A percentile compares a stretch with the other conserved stretches of the same genome.
Evolutionary conservation across 64 coral and sea anemone genomes (phyloP).

Genomic region (Catalaphyllia jardinei): DNA sequence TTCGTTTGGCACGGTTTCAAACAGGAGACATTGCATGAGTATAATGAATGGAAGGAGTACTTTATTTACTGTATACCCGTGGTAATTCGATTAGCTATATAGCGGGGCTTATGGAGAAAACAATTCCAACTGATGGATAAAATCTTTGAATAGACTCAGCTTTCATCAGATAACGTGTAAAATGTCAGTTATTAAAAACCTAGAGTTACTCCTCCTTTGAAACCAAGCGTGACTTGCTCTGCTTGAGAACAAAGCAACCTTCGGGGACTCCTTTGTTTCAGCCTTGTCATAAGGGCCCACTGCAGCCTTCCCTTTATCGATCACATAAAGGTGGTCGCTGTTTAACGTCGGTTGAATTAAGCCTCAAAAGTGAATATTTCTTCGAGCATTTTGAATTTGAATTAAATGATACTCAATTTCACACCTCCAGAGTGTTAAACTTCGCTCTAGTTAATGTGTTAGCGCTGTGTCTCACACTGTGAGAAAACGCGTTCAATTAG

Average conservation of each 20-base stretch:
- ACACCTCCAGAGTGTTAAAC: neutral
- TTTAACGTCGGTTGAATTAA: conserved; percentile 9
- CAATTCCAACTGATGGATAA: neutral
- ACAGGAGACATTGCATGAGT: neutral
- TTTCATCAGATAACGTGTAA: conserved; percentile 41
- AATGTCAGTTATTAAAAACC: conserved; percentile 22
- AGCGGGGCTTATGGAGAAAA: conserved; percentile 7
- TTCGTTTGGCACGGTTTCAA: neutral
- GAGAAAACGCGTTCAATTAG: conserved; percentile 4
- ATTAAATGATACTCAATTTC: conserved; percentile 1
- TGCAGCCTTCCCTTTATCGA: neutral
- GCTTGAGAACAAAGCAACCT: neutral
- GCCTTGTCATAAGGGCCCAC: neutral
- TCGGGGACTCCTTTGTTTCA: neutral
- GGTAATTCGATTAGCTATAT: conserved; percentile 17
- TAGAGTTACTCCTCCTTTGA: conserved; percentile 12
- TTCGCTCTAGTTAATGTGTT: neutral
- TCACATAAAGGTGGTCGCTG: neutral
- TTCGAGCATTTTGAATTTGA: neutral
- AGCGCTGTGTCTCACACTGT: neutral
- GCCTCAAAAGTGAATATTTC: neutral
- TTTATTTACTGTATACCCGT: neutral
- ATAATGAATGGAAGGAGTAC: neutral
- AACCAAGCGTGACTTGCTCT: conserved; percentile 12
- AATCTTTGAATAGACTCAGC: conserved; percentile 12